phyloP scores from a whole-genome alignment of 2,113 vertebrate genomes.

The Asarcornis scutulata region DNA sequence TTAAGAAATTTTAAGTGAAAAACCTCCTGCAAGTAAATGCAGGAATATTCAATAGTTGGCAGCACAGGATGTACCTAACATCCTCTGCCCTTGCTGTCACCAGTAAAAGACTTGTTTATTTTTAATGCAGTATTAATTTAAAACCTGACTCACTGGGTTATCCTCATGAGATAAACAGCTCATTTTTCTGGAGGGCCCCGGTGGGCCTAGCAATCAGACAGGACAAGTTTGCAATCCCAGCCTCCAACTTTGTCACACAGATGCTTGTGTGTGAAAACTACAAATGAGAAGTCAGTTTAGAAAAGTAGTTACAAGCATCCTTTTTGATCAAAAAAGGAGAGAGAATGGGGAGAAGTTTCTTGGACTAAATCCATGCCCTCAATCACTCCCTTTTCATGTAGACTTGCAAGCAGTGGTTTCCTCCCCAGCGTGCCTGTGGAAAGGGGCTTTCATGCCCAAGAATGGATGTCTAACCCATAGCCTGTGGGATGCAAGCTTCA shows the following conservation, averaged over 20 bases:
- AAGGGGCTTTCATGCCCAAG: neutral
- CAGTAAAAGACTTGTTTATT: slow-evolving; percentile 67
- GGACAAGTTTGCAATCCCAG: slow-evolving; percentile 41
- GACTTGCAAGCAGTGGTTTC: neutral
- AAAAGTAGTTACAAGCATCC: slow-evolving; percentile 12
- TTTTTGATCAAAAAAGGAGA: neutral
- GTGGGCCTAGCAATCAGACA: slow-evolving; percentile 43
- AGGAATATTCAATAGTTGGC: slow-evolving; percentile 53
- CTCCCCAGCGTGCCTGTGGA: neutral
- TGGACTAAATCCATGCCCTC: neutral
- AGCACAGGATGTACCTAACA: slow-evolving; percentile 59
- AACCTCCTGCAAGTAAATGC: slow-evolving; percentile 24
- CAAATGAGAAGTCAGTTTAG: slow-evolving; percentile 22
- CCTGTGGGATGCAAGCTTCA: neutral
- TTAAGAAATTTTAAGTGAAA: slow-evolving; percentile 32
- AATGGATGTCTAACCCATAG: fast-evolving
- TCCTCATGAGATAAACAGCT: slow-evolving; percentile 68
- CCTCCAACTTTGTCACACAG: slow-evolving; percentile 43
- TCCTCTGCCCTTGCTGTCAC: slow-evolving; percentile 65
- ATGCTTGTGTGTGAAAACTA: slow-evolving; percentile 42
- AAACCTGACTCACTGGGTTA: slow-evolving; percentile 68
- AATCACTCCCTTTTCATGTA: neutral
- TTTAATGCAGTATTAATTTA: slow-evolving; percentile 72
- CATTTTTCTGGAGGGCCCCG: slow-evolving; percentile 64
- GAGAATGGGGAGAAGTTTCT: neutral